Conservation (phyloP, 2,797 vertebrate species). For the Semaprochilodus insignis region DNA sequence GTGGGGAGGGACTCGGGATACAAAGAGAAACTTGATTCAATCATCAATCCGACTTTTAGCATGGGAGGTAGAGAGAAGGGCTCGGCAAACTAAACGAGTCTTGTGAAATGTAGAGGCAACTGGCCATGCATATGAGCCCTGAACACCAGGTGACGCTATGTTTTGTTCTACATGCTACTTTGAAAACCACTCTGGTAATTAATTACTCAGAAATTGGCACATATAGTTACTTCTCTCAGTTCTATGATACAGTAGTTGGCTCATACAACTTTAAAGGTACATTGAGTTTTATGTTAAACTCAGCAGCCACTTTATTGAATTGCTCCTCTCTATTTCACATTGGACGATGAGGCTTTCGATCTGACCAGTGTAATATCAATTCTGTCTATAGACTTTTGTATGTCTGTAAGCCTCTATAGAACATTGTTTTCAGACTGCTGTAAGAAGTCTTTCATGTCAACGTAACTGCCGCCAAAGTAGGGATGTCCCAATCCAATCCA, state of each 20-base stretch:
- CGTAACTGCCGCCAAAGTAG: neutral
- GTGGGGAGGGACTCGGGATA: neutral
- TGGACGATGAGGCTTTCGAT: too few species aligned
- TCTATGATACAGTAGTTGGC: neutral
- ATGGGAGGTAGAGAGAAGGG: conserved; percentile 23
- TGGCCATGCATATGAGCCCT: neutral
- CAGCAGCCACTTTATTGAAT: neutral
- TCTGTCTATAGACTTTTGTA: neutral
- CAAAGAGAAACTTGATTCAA: conserved; percentile 10
- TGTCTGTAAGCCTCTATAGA: neutral
- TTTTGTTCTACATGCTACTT: conserved; percentile 22
- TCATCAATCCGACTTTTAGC: conserved; percentile 12
- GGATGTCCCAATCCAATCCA: neutral
- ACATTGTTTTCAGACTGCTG: neutral
- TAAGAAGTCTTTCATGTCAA: too few species aligned
- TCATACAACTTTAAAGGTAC: conserved; percentile 1
- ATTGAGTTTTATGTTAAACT: neutral
- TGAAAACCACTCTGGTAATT: neutral
- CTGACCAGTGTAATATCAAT: neutral
- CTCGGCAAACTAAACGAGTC: neutral
- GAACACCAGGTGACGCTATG: neutral
- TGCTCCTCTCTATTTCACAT: neutral
- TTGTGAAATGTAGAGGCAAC: neutral
- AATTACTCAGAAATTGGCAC: neutral
- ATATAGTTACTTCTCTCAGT: neutral